A percentile compares a stretch with the other conserved stretches of the same genome.
Conservation (phyloP, 2,113 vertebrate genomes). For the Nibea albiflora region DNA sequence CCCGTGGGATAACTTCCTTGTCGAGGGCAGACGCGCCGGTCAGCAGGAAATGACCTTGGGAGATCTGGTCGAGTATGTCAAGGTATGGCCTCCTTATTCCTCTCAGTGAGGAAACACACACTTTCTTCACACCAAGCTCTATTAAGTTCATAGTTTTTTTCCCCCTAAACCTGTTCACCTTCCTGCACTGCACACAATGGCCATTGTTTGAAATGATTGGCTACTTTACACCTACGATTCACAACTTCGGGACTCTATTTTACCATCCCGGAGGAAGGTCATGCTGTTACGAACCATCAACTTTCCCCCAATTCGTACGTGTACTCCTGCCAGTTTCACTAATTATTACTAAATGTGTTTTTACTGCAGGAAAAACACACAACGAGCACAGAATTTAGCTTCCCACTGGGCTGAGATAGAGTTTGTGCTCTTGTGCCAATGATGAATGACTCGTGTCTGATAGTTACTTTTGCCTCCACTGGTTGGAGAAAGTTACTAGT, state of each 20-base stretch:
- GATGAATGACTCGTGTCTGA: not conserved
- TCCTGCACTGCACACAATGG: slow-evolving; percentile 53
- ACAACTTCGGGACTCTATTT: slow-evolving; percentile 4
- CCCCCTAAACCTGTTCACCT: slow-evolving; percentile 42
- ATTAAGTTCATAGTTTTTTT: slow-evolving; percentile 12
- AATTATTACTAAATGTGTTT: no score
- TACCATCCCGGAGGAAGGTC: not conserved
- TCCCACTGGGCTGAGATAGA: not conserved
- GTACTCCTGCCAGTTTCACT: not conserved
- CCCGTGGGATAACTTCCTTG: slow-evolving; percentile 85
- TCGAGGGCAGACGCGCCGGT: slow-evolving; percentile 75
- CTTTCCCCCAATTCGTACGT: not conserved
- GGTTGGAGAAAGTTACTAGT: not conserved
- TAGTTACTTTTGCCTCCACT: not conserved
- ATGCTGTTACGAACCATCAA: not conserved
- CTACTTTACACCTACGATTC: slow-evolving; percentile 47
- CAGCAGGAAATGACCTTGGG: slow-evolving; percentile 87
- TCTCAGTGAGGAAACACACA: slow-evolving; percentile 54
- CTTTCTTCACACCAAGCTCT: slow-evolving; percentile 41
- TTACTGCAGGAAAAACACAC: not conserved
- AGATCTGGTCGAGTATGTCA: slow-evolving; percentile 85
- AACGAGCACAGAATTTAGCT: not conserved
- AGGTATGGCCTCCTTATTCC: slow-evolving; percentile 80
- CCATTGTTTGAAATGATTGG: slow-evolving; percentile 51
- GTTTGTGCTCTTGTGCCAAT: not conserved